phyloP scores from a whole-genome alignment of 2,888 invertebrate genomes.

The Agriopis leucophaearia region DNA sequence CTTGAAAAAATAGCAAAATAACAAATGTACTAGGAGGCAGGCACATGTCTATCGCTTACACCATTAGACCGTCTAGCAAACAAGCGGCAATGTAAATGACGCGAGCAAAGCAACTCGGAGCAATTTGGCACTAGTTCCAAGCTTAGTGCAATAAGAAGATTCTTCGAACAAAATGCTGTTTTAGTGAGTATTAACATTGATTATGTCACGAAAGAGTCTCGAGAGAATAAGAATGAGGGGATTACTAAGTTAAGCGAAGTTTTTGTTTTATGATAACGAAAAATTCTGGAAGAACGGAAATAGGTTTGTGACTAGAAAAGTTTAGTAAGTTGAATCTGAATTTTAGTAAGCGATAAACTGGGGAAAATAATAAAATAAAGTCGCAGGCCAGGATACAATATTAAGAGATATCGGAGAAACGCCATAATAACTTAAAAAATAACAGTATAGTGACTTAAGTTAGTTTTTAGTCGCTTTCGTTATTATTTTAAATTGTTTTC shows the following conservation, averaged over 20 bases:
- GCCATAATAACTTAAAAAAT: too few relatives aligned
- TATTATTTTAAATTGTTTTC: too few relatives aligned
- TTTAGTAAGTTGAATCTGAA: not conserved
- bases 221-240: constrained; percentile 20
- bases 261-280: constrained; percentile 21
- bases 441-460: too few relatives aligned
- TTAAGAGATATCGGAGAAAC: too few relatives aligned
- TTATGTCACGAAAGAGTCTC: constrained; percentile 39
- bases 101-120: constrained; percentile 75
- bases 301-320: not conserved
- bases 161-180: constrained; percentile 65
- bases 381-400: too few relatives aligned
- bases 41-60: constrained; percentile 34
- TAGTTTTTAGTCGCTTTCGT: too few relatives aligned
- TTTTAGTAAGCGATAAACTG: too few relatives aligned
- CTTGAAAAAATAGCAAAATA: constrained; percentile 10
- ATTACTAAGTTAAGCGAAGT: constrained; percentile 21
- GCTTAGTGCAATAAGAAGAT: constrained; percentile 67
- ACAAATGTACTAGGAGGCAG: constrained; percentile 16
- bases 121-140: constrained; percentile 81
- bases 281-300: not conserved
- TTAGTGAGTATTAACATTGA: constrained; percentile 52
- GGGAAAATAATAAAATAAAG: too few relatives aligned
- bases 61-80: constrained; percentile 38
- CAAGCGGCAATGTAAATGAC: constrained; percentile 74